Base-by-base conservation (phyloP, 1,140 invertebrate species). In the Drosophila melanica region DNA sequence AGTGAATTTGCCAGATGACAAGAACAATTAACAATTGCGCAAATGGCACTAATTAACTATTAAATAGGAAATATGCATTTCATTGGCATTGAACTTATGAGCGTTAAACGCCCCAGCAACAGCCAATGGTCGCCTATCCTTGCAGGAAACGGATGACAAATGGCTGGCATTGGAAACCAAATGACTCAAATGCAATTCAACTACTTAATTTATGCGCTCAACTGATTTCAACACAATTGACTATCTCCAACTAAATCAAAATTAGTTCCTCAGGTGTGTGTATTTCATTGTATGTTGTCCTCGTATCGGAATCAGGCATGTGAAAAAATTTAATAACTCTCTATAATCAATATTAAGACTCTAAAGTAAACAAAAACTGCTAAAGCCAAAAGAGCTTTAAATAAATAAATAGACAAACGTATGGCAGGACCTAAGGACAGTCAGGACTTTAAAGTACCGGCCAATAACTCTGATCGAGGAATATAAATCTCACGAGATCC, bases 11-110 rank as follows among this genome's bases (percentile, higher is more conserved):
- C 70, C 75, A 70, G 71, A 79, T 68, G 79, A 79, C 82, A 82
- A 73, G 79, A 70, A 77, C 82, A 89, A 89, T 87, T 89, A 87
- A 74, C 65, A 65, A 84, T 65, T 71, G 72, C 59, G 14, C 77
- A 86, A 86, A 81, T 85, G 69, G 59, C 84, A 73, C 79, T 84
- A 87, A 84, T 87, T 87, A 84, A 89, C 79, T 80, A 80, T 84
- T 75, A 79, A 72, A 71, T 50, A 54, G 55, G 35, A 73, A 68
- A 68, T 67, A 68, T 45, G 48, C 41, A 47, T 42, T 47, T 48
- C 48, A 67, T 71, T 30, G 18, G 37, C 66, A 20, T 64, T 45
- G 33, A 62, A 62, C 48, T 62, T 39, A 45, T 59, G 55, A 8
- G 10, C 41, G 39, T 14, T 41, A n/a, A 14, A 7, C n/a, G 2